Evolutionary conservation across 2,113 vertebrate species (phyloP).

Genomic region (Sinocyclocheilus grahami): DNA sequence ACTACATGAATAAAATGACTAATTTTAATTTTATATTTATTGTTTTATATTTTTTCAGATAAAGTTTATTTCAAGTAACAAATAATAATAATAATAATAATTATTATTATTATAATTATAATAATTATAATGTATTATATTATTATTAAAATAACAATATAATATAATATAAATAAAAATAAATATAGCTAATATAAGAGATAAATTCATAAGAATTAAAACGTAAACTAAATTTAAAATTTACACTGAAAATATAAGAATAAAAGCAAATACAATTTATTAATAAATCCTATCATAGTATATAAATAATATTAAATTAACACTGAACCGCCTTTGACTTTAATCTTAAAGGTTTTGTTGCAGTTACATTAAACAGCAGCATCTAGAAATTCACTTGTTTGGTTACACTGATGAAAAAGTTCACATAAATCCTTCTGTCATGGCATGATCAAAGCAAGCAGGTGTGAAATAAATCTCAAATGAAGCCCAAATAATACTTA

Average conservation of each 20-base stretch:
- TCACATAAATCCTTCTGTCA: background rate
- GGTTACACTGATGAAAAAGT: background rate
- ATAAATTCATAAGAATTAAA: background rate
- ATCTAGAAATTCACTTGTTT: background rate
- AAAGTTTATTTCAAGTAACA: too few species aligned
- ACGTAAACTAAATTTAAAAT: background rate
- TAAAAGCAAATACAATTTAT: background rate
- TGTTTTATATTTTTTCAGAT: too few species aligned
- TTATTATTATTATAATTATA: too few species aligned
- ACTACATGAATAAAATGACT: too few species aligned
- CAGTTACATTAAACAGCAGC: background rate
- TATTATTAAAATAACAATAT: too few species aligned
- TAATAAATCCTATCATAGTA: background rate
- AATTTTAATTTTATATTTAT: too few species aligned
- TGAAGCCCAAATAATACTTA: conserved; percentile 10
- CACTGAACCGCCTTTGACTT: background rate
- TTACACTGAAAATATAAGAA: background rate
- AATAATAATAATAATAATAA: too few species aligned
- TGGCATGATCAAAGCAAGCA: conserved; percentile 15
- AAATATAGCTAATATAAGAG: too few species aligned
- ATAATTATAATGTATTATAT: too few species aligned
- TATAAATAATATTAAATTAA: background rate
- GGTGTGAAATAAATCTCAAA: conserved; percentile 16
- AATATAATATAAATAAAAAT: too few species aligned
- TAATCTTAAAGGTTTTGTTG: background rate